Conservation (phyloP, 1,140 invertebrate genomes). For the Olivierus martensii region DNA sequence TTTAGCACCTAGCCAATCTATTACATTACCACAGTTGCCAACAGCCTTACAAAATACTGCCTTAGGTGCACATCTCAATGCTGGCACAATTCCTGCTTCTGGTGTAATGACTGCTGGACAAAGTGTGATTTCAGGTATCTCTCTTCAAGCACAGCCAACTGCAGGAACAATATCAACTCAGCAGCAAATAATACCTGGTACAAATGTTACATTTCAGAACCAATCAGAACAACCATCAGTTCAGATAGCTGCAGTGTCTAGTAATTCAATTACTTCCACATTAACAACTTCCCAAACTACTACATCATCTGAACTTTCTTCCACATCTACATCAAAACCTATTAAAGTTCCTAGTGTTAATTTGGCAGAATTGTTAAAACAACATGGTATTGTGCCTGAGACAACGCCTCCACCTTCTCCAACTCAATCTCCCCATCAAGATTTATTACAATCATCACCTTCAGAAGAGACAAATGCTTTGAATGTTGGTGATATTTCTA, state of each 20-base stretch:
- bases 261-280: no score
- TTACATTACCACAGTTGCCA: constrained; percentile 11
- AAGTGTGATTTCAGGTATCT: constrained; percentile 12
- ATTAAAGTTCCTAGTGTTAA: constrained; percentile 17
- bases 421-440: constrained; percentile 4
- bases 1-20: constrained; percentile 22
- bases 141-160: constrained; percentile 13
- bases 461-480: no score
- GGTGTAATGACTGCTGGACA: constrained; percentile 11
- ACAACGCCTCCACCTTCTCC: constrained; percentile 12
- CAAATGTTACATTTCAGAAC: constrained; percentile 12
- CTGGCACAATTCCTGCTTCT: constrained; percentile 11
- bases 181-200: constrained; percentile 11
- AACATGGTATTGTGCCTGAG: constrained; percentile 22
- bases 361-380: constrained; percentile 23
- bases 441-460: no score
- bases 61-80: constrained; percentile 5
- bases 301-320: not conserved
- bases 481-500: no score
- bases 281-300: no score
- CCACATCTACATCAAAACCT: constrained; percentile 2
- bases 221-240: constrained; percentile 10
- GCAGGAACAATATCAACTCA: not conserved
- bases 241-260: not conserved
- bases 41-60: constrained; percentile 3